Evolutionary conservation across 1,140 invertebrate genomes (phyloP).

Genomic region (Heliconius eleuchia): DNA sequence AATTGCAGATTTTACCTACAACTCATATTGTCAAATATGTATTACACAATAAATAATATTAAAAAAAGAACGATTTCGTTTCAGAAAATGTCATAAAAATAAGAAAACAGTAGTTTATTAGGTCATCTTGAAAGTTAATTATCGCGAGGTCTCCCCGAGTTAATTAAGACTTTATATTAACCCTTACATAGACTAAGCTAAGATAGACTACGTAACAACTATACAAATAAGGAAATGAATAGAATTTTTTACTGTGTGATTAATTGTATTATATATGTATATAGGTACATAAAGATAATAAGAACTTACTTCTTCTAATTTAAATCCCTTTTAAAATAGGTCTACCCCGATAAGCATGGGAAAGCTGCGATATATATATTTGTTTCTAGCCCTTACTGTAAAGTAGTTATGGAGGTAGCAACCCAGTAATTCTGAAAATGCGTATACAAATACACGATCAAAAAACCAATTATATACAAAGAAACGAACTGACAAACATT

Average conservation of each 20-base stretch:
- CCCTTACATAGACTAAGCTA: not conserved
- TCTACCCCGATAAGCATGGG: too few species aligned
- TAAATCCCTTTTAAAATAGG: too few species aligned
- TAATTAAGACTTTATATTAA: slow-evolving; percentile 39
- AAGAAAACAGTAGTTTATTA: slow-evolving; percentile 15
- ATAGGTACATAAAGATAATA: too few species aligned
- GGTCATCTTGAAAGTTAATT: slow-evolving; percentile 29
- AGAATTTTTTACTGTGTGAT: slow-evolving; percentile 18
- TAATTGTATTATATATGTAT: too few species aligned
- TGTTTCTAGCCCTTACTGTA: too few species aligned
- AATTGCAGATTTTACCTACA: not conserved
- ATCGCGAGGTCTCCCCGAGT: slow-evolving; percentile 30
- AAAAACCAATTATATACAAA: too few species aligned
- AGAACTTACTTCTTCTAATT: too few species aligned
- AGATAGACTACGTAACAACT: not conserved
- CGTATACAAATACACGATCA: too few species aligned
- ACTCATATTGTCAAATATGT: not conserved
- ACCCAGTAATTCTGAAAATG: too few species aligned
- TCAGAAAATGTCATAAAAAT: slow-evolving; percentile 7
- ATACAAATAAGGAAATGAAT: slow-evolving; percentile 14
- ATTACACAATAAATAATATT: not conserved
- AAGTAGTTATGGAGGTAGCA: too few species aligned
- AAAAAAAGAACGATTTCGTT: not conserved
- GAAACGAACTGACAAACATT: too few species aligned
- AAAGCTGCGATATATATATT: too few species aligned